Evolutionary conservation across 1,140 invertebrate species (phyloP).

Genomic region (Macrosteles quadrilineatus): DNA sequence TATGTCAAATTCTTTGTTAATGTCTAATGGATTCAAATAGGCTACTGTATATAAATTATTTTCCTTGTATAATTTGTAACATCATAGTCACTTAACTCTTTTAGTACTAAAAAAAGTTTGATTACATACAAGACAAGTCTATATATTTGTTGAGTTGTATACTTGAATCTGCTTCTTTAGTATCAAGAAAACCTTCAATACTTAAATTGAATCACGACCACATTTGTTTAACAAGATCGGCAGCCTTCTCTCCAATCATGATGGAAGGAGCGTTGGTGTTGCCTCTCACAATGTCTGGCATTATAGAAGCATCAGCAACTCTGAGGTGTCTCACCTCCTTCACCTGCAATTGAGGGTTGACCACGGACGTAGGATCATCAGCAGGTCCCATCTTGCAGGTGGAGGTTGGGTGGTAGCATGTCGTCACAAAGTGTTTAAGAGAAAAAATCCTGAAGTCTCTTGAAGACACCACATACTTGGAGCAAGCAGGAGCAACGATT

Average conservation of each 20-base stretch:
- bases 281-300: constrained; percentile 79
- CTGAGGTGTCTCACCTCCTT: constrained; percentile 74
- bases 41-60: too few relatives aligned
- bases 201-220: constrained; percentile 58
- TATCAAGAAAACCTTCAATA: too few relatives aligned
- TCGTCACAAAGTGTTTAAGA: constrained; percentile 80
- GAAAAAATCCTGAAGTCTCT: constrained; percentile 85
- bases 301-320: constrained; percentile 86
- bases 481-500: constrained; percentile 74
- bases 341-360: constrained; percentile 77
- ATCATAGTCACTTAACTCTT: too few relatives aligned
- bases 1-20: too few relatives aligned
- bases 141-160: too few relatives aligned
- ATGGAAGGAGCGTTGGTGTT: constrained; percentile 85
- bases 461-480: constrained; percentile 66
- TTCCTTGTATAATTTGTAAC: too few relatives aligned
- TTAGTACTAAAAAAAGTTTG: too few relatives aligned
- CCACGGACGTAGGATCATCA: constrained; percentile 73
- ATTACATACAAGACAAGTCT: too few relatives aligned
- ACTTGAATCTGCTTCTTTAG: too few relatives aligned
- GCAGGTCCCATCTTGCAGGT: constrained; percentile 83
- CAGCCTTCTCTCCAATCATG: constrained; percentile 85
- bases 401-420: constrained; percentile 80
- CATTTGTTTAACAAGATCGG: constrained; percentile 77
- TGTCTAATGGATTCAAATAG: too few relatives aligned